Percentiles rank a stretch among this genome's conserved stretches.
Evolutionary conservation across 2,888 invertebrate species (phyloP).

Genomic region (Microchrysa polita): DNA sequence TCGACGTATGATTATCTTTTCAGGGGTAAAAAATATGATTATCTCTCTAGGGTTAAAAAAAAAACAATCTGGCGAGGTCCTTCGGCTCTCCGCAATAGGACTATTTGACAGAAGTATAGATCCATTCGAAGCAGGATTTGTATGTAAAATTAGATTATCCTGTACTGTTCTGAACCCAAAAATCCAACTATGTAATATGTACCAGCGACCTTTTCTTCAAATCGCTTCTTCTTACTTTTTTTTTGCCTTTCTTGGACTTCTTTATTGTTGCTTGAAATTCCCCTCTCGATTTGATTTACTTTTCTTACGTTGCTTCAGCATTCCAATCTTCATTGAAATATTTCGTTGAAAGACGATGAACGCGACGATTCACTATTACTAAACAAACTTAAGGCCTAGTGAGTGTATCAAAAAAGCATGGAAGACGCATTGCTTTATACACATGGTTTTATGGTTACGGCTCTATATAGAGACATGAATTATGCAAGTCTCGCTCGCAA

Average conservation of each 20-base stretch:
- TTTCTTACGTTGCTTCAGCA: constrained; percentile 10
- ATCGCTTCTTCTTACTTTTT: neutral
- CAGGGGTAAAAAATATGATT: no score
- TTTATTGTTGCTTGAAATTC: neutral
- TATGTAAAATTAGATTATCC: no score
- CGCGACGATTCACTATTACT: neutral
- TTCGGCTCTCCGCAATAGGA: no score
- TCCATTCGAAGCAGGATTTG: no score
- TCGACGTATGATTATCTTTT: no score
- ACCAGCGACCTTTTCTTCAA: neutral
- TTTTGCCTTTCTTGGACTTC: neutral
- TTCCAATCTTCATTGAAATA: constrained; percentile 24
- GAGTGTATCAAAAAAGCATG: neutral
- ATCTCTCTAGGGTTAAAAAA: no score
- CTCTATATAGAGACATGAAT: neutral
- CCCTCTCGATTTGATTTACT: constrained; percentile 6
- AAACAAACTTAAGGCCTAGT: neutral
- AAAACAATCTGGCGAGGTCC: no score
- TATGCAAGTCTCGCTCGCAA: neutral
- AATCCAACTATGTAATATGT: no score
- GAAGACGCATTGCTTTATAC: neutral
- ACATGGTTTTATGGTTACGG: neutral
- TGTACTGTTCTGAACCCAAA: no score
- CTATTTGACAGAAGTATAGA: no score
- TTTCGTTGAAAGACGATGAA: neutral